Evolutionary conservation across 2,888 invertebrate species (phyloP), one percentile per base, ranked within the genome.

Genomic region (Mechanitis messenoides): DNA sequence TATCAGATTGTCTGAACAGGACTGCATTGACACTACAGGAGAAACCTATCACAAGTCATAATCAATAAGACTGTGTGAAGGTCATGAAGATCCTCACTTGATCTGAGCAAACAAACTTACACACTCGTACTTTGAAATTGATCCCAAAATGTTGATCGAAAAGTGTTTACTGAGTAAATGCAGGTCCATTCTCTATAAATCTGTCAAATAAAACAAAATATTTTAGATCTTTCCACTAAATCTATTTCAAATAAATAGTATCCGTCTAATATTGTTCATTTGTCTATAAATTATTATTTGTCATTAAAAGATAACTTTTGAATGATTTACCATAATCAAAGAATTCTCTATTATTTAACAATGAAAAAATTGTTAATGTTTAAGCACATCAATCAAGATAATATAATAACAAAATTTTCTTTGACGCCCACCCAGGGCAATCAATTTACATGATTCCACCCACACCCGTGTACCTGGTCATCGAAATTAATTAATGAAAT

Each of bases 361-460:
- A 1, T 20, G 20, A 20, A 20, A 20, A 20, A 20, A 20, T 20
- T 20, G 0, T 20, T 20, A 1, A 20, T 20, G n/a, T 20, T 20
- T 20, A 20, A 20, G 20, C 20, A n/a, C n/a, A 6, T 38, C 6
- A 47, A 47, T 47, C 20, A 28, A 20, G 20, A 20, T 20, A 20
- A 20, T 20, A 20, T 20, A 20, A 20, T 20, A 33, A 45, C 33
- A 9, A 45, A 33, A 28, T 28, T 33, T 56, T 56, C 33, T 58
- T 53, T 45, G 33, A 53, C 68, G 66, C 64, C 67, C 68, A 73
- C 73, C 66, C 70, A 76, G 72, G 58, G 45, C 45, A 61, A 45
- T 56, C 67, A 70, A 76, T 77, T 75, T 76, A 74, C 74, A 67
- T 70, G 65, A 63, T 66, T 64, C 69, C 61, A 63, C 64, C 65